phyloP scores from a whole-genome alignment of 2,113 vertebrate genomes.

The Plotosus lineatus region DNA sequence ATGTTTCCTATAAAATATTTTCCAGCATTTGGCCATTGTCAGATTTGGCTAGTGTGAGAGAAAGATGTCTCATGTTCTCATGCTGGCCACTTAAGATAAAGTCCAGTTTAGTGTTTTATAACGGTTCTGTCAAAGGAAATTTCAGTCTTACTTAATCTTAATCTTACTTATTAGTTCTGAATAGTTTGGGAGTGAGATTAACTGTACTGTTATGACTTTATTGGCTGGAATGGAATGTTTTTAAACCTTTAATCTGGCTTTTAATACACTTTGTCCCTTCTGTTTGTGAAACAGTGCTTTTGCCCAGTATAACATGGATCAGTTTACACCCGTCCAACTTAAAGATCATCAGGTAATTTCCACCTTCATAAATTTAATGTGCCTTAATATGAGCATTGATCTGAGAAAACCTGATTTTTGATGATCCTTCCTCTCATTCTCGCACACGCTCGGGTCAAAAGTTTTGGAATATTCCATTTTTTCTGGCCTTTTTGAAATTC shows the following conservation, averaged over 20 bases:
- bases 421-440: too few relatives aligned
- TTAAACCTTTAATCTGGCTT: background rate
- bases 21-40: constrained; percentile 1
- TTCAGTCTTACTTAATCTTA: background rate
- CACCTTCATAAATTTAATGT: background rate
- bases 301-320: constrained; percentile 98
- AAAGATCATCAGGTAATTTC: constrained; percentile 76
- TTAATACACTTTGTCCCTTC: constrained; percentile 15
- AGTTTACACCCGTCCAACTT: constrained; percentile 90
- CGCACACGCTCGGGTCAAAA: too few relatives aligned
- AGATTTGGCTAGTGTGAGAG: background rate
- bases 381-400: background rate
- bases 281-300: constrained; percentile 80
- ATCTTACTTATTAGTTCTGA: background rate
- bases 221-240: background rate
- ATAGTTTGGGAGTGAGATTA: background rate
- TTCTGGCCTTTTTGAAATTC: too few relatives aligned
- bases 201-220: background rate
- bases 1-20: background rate
- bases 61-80: background rate
- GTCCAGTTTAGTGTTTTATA: background rate
- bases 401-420: too few relatives aligned
- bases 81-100: background rate
- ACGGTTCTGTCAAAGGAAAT: background rate
- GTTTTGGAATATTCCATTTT: too few relatives aligned